These are phyloP conservation scores for Cyanocitta stelleri DNA, from an alignment of 2,113 vertebrate species.

Conservation along the genomic window DNA sequence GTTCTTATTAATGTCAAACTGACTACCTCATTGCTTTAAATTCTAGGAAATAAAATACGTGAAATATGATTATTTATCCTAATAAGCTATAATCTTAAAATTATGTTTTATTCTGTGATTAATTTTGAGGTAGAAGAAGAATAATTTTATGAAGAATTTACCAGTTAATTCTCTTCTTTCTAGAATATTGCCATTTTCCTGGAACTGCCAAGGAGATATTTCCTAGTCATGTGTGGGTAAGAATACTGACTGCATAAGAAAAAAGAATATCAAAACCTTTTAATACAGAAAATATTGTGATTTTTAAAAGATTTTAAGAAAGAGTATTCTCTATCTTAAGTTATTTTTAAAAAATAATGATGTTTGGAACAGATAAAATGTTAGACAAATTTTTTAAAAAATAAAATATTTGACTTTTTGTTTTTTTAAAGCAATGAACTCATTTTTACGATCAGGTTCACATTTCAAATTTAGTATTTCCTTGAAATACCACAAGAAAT, in stretches of 20 bases:
- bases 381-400: fast-evolving
- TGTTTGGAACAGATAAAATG: neutral
- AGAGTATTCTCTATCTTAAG: neutral
- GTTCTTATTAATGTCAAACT: neutral
- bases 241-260: neutral
- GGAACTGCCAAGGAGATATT: neutral
- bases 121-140: neutral
- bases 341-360: neutral
- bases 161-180: neutral
- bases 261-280: neutral
- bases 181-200: neutral
- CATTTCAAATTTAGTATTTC: neutral
- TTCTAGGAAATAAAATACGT: neutral
- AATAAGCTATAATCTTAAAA: neutral
- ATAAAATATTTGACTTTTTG: fast-evolving
- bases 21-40: neutral
- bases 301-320: neutral
- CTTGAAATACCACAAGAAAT: neutral
- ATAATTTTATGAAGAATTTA: neutral
- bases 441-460: neutral
- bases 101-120: neutral
- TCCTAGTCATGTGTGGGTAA: neutral
- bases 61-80: neutral
- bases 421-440: neutral
- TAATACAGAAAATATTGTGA: neutral